Percentiles rank a stretch among this genome's conserved stretches.
Conservation (phyloP, 2,888 invertebrate genomes). For the Crematogaster levior region DNA sequence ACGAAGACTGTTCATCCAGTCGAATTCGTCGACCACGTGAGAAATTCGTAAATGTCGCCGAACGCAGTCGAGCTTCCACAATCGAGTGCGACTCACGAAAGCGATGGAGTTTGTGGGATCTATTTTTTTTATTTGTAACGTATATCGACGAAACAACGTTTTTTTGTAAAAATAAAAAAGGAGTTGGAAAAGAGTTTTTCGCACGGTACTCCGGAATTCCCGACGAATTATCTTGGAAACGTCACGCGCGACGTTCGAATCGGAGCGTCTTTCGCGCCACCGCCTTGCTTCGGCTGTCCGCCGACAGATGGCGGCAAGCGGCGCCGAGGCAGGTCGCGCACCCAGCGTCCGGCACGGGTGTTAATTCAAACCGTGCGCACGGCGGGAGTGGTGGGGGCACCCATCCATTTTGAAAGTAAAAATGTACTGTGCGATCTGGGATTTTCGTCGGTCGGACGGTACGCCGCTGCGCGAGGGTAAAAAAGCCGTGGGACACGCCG, state of each 20-base stretch:
- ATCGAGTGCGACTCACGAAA: not conserved
- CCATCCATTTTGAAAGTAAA: conserved; percentile 83
- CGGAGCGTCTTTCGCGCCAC: not conserved
- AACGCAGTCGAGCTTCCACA: not conserved
- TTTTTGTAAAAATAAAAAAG: too few relatives aligned
- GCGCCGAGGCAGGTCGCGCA: conserved; percentile 55
- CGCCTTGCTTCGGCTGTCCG: not conserved
- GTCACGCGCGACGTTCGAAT: not conserved
- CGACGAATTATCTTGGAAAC: too few relatives aligned
- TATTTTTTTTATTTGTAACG: too few relatives aligned
- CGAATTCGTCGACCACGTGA: too few relatives aligned
- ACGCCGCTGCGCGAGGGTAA: conserved; percentile 54
- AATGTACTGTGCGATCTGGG: conserved; percentile 81
- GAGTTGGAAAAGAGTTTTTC: too few relatives aligned
- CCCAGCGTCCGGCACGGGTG: conserved; percentile 54
- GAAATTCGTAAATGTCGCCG: not conserved
- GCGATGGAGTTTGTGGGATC: not conserved
- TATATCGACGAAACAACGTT: too few relatives aligned
- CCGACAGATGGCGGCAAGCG: conserved; percentile 58
- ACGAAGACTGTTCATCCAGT: not conserved
- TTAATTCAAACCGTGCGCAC: conserved; percentile 70
- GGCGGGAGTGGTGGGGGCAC: conserved; percentile 58
- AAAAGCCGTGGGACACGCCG: conserved; percentile 65
- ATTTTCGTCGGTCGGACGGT: conserved; percentile 66
- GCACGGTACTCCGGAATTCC: too few relatives aligned